These are phyloP conservation scores for Muricea muricata DNA, from an alignment of 92 coral and sea anemone genomes.

Conservation along the genomic window DNA sequence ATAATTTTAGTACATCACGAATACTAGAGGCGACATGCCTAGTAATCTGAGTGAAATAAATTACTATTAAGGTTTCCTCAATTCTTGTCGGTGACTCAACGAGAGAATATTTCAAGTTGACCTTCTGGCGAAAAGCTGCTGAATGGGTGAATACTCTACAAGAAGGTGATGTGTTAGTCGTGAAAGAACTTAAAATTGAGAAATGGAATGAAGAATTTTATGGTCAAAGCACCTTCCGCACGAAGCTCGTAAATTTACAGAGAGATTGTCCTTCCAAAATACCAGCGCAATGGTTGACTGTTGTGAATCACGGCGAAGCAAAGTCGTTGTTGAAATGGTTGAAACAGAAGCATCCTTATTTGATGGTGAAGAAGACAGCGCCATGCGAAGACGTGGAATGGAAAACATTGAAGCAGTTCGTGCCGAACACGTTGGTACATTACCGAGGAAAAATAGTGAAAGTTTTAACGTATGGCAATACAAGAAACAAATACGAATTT, in stretches of 20 bases:
- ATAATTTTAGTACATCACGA: no score
- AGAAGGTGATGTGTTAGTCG: constrained; percentile 79
- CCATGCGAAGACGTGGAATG: constrained; percentile 54
- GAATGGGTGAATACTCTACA: constrained; percentile 74
- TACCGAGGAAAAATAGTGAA: constrained; percentile 77
- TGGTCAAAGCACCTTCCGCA: constrained; percentile 76
- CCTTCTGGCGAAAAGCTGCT: constrained; percentile 90
- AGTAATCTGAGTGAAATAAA: no score
- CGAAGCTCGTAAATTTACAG: constrained; percentile 81
- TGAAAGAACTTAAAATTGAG: constrained; percentile 72
- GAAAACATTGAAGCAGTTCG: constrained; percentile 65
- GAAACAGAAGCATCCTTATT: constrained; percentile 63
- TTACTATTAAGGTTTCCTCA: constrained; percentile 66
- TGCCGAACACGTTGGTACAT: constrained; percentile 77
- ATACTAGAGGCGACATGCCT: no score
- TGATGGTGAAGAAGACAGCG: constrained; percentile 16
- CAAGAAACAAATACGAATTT: constrained; percentile 59
- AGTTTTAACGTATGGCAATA: constrained; percentile 43
- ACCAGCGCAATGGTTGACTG: constrained; percentile 63
- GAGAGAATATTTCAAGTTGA: constrained; percentile 77
- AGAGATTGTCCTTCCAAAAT: constrained; percentile 67
- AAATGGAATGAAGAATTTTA: constrained; percentile 82
- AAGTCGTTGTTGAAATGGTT: constrained; percentile 68
- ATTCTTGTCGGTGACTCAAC: constrained; percentile 82
- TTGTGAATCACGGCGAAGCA: constrained; percentile 73